These are phyloP conservation scores for Nipponacmea schrenckii DNA, from an alignment of 2,888 invertebrate species.

Conservation along the genomic window DNA sequence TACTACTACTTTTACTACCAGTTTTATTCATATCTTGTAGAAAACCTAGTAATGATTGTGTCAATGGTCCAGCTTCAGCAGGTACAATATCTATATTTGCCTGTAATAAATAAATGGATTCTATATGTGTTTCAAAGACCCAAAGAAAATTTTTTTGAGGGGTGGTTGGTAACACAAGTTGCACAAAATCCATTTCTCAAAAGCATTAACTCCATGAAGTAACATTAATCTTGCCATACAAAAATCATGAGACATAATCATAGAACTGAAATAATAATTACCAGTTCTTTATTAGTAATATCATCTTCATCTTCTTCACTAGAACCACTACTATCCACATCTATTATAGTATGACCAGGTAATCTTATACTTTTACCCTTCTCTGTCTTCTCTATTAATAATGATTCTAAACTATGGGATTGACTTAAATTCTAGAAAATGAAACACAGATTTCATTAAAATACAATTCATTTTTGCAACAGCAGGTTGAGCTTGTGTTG, in stretches of 20 bases:
- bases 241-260: not conserved
- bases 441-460: not conserved
- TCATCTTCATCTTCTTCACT: slow-evolving; percentile 45
- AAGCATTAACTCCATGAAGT: too few relatives aligned
- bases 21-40: slow-evolving; percentile 67
- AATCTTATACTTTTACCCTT: slow-evolving; percentile 48
- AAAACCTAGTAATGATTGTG: slow-evolving; percentile 65
- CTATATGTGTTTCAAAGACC: too few relatives aligned
- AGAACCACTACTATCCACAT: slow-evolving; percentile 37
- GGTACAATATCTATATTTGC: slow-evolving; percentile 63
- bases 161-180: too few relatives aligned
- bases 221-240: not conserved
- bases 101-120: slow-evolving; percentile 41
- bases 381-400: slow-evolving; percentile 52
- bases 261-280: too few relatives aligned
- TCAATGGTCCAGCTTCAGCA: slow-evolving; percentile 65
- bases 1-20: slow-evolving; percentile 49
- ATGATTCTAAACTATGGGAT: slow-evolving; percentile 57
- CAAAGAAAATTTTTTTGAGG: too few relatives aligned
- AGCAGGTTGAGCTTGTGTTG: too few relatives aligned
- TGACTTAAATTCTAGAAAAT: slow-evolving; percentile 63
- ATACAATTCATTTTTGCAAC: too few relatives aligned
- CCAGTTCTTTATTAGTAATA: slow-evolving; percentile 41
- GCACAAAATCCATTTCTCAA: too few relatives aligned
- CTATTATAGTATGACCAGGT: slow-evolving; percentile 37